Base-by-base conservation (phyloP, 2,113 vertebrate species). In the Salvelinus namaycush region DNA sequence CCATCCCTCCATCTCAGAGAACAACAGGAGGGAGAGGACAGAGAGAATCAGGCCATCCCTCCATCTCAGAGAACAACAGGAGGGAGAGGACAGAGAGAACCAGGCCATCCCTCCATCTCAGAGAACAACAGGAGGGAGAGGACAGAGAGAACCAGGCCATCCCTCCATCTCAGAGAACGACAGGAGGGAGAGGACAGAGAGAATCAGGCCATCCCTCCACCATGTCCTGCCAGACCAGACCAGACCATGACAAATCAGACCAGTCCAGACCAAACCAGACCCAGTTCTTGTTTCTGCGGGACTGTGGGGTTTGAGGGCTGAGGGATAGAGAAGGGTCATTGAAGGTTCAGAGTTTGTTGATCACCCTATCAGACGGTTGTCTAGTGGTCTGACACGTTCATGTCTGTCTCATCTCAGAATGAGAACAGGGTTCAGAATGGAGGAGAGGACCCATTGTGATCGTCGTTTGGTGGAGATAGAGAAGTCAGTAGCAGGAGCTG, bases 151-250 rank as follows among this genome's bases (percentile, higher is more conserved):
- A 49, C 2, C 8, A 49, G 13, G 49, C 11, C 49, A 12, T 14
- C 48, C 48, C 48, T 49, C 48, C 48, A 49, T 14, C 48, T 14
- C 48, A 49, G 48, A 49, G 48, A 49, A 49, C 48, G 0, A 49
- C 78, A 84, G 80, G 11, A 29, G 86, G 79, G 78, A 68, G 3
- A 82, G 74, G 77, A 86, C 79, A 85, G 77, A 77, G 83, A 81
- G 72, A 83, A 49, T 9, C 8, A 49, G 13, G 49, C 9, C 49
- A 12, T 39, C 39, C 39, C 39, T 9, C 67, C 8, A 69, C 69
- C 85, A 34, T 13, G 29, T 27, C 26, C 3, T 66, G 22, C 64
- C 27, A 54, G 27, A 66, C 24, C 27, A 54, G 27, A 66, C 24
- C 24, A 27, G 64, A 39, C 34, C 34, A 66, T 9, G 7, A 13